Conservation (phyloP, 2,888 invertebrate species). For the Ichneumoninae sp. region DNA sequence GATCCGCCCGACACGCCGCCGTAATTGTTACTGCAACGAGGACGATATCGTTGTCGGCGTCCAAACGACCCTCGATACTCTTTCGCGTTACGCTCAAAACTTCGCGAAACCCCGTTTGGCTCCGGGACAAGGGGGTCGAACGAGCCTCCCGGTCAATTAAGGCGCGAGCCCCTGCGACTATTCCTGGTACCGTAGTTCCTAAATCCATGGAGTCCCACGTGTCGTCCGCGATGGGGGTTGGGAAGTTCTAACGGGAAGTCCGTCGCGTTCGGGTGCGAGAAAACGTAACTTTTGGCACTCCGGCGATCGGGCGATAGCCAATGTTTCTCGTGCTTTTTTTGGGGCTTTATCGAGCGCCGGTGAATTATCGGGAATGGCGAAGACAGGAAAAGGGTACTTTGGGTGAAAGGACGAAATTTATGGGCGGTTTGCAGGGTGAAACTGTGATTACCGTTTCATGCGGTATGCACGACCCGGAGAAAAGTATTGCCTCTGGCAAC, state of each 20-base stretch:
- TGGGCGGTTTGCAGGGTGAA: neutral
- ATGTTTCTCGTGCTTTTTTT: neutral
- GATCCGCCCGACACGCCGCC: neutral
- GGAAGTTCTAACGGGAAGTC: no score
- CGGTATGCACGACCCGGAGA: conserved; percentile 10
- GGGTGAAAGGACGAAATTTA: neutral
- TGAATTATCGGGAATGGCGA: neutral
- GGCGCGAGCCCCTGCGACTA: neutral
- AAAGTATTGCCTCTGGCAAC: conserved; percentile 54
- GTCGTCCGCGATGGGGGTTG: no score
- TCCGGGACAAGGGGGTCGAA: neutral
- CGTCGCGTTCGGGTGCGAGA: no score
- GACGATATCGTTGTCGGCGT: neutral
- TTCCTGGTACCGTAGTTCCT: no score
- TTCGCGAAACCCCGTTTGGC: neutral
- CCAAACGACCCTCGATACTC: neutral
- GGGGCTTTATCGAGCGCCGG: neutral
- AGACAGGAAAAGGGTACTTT: neutral
- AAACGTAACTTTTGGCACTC: no score
- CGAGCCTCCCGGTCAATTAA: neutral
- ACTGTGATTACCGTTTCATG: conserved; percentile 28
- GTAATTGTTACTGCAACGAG: conserved; percentile 3
- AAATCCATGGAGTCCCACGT: no score
- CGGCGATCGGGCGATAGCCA: neutral
- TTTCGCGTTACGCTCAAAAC: neutral